A percentile compares a stretch with the other conserved stretches of the same genome.
Conservation (phyloP, 1,140 invertebrate species). For the Drosophila prosaltans region DNA sequence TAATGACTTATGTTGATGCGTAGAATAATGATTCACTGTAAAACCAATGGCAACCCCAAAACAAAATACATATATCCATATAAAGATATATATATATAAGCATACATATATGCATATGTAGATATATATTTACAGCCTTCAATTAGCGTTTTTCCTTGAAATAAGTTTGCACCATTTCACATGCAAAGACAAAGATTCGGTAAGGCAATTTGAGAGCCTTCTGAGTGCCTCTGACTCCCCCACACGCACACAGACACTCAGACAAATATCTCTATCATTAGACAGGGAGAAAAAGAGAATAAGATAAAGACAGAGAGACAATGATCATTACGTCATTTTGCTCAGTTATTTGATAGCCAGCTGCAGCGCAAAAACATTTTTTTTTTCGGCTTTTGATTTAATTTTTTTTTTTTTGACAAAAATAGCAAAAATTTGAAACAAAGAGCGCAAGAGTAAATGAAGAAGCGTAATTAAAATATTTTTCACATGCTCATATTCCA, state of each 20-base stretch:
- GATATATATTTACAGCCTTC: conserved; percentile 58
- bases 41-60: conserved; percentile 2
- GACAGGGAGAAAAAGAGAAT: not conserved
- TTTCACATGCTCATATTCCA: conserved; percentile 71
- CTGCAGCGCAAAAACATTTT: conserved; percentile 43
- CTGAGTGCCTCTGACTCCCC: not conserved
- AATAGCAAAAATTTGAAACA: conserved; percentile 57
- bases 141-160: conserved; percentile 67
- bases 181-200: conserved; percentile 12
- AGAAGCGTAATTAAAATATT: conserved; percentile 74
- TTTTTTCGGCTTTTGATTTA: conserved; percentile 7
- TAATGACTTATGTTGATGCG: not conserved
- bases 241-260: conserved; percentile 11
- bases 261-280: not conserved
- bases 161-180: conserved; percentile 31
- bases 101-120: not conserved
- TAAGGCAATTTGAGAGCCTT: conserved; percentile 15
- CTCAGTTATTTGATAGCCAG: conserved; percentile 70
- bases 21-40: not conserved
- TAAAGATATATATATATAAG: not conserved
- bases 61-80: not conserved
- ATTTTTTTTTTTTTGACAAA: conserved; percentile 63
- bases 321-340: conserved; percentile 64
- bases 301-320: not conserved
- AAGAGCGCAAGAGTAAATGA: conserved; percentile 39